Base-by-base conservation (phyloP, 2,888 invertebrate species). In the Caenorhabditis panamensis region DNA sequence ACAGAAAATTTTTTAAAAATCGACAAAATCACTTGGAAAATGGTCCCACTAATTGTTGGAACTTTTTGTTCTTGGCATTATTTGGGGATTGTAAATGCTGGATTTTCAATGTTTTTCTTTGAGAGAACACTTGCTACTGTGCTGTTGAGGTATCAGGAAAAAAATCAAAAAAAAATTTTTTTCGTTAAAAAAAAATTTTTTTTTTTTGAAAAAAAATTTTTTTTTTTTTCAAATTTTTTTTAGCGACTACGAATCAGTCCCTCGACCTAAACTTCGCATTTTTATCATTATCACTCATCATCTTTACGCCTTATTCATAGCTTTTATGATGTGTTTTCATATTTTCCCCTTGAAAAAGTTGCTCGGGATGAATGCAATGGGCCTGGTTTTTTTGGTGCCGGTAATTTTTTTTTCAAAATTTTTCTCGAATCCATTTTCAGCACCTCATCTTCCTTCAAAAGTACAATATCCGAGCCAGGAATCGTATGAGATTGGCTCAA, bases 41-140 rank as follows among this genome's bases (percentile, higher is more conserved):
- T 20, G 0, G 0, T 37, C n/a, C 72, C 62, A 2, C 24, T 76
- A 26, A 41, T 76, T 2, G 4, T 58, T 4, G 76, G 68, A n/a
- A 62, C 76, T 3, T 56, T 76, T n/a, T 9, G 68, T 22, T 47
- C 22, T 22, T 76, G 76, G 68, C 59, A 58, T n/a, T 76, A 76
- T 53, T 16, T 75, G 1, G 66, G 75, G 20, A 22, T 67, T 9
- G 54, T 75, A 1, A 59, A 53, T 13, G 18, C 22, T 11, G 54
- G 20, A 24, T 59, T 66, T 18, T 37, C 61, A 9, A 53, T 51
- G 28, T 67, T 75, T 67, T 28, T 75, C 8, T 1, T 75, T 0
- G 75, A 75, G 18, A 37, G 75, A 67, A 59, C 67, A 0, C 2
- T 75, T 3, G 75, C 75, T 4, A 66, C 67, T 18, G 51, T 75